Evolutionary conservation across 2,113 vertebrate species (phyloP).

Genomic region (Epinephelus fuscoguttatus): DNA sequence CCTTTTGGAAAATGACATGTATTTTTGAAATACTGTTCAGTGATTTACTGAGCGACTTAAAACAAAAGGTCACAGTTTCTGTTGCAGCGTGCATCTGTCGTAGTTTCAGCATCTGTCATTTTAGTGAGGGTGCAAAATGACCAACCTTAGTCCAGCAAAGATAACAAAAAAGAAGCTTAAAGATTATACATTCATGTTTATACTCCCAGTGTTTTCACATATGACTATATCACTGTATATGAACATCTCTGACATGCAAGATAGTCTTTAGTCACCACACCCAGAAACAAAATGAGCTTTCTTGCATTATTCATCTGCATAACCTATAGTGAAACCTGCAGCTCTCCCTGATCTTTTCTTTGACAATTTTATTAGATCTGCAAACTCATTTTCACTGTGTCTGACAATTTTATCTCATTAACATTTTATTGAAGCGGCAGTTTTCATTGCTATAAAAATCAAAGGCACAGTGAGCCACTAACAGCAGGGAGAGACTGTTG

Average conservation of each 20-base stretch:
- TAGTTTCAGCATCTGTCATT: neutral
- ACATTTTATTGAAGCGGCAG: constrained; percentile 51
- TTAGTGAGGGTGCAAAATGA: neutral
- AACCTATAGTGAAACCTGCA: constrained; percentile 16
- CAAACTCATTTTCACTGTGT: constrained; percentile 52
- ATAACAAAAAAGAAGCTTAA: neutral
- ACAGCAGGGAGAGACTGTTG: constrained; percentile 26
- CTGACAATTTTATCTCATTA: constrained; percentile 54
- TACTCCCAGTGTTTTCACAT: neutral
- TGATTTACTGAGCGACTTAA: neutral
- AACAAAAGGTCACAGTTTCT: neutral
- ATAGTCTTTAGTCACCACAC: neutral
- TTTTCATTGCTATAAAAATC: constrained; percentile 50
- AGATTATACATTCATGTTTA: neutral
- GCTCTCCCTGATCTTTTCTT: constrained; percentile 38
- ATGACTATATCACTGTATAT: neutral
- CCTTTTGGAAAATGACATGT: constrained; percentile 1
- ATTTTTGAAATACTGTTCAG: neutral
- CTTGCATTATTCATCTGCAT: constrained; percentile 39
- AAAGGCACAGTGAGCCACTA: constrained; percentile 43
- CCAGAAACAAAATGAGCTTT: constrained; percentile 33
- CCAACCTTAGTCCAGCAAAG: neutral
- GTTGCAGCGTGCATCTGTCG: neutral
- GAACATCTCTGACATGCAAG: neutral
- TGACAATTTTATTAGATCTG: constrained; percentile 47